Conservation (phyloP, 2,888 invertebrate genomes). For the Apamea sordens region DNA sequence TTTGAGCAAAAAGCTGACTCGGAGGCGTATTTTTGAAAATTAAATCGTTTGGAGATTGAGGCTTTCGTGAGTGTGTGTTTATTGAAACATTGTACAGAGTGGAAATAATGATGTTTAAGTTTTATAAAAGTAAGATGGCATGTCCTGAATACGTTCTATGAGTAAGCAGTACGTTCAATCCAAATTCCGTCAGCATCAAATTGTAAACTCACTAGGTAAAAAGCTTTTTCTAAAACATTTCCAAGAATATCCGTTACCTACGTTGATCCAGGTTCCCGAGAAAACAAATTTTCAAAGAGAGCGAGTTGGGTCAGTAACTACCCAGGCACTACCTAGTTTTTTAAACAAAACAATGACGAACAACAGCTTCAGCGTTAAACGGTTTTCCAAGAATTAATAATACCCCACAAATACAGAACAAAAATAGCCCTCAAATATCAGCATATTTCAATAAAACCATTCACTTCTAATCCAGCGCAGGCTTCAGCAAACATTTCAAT, state of each 20-base stretch:
- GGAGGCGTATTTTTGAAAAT: constrained; percentile 57
- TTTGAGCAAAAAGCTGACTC: constrained; percentile 60
- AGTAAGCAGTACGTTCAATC: background rate
- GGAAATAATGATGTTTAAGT: constrained; percentile 23
- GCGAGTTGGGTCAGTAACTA: background rate
- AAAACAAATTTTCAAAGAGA: background rate
- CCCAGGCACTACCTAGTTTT: background rate
- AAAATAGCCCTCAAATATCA: constrained; percentile 9
- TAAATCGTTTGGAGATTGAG: constrained; percentile 55
- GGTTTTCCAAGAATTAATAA: background rate
- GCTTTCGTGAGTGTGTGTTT: constrained; percentile 38
- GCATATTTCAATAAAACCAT: constrained; percentile 33
- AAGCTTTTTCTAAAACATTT: background rate
- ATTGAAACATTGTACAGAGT: constrained; percentile 46
- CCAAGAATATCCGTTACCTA: background rate
- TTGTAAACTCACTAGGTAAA: background rate
- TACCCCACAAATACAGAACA: background rate
- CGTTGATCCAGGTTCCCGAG: background rate
- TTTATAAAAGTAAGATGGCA: background rate
- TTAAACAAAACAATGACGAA: background rate
- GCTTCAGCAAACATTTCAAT: constrained; percentile 53
- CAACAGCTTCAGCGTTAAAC: background rate
- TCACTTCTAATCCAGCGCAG: constrained; percentile 50
- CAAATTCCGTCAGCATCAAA: background rate
- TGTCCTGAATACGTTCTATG: background rate